Base-by-base conservation (phyloP, 1,140 invertebrate species). In the Nasonia longicornis region DNA sequence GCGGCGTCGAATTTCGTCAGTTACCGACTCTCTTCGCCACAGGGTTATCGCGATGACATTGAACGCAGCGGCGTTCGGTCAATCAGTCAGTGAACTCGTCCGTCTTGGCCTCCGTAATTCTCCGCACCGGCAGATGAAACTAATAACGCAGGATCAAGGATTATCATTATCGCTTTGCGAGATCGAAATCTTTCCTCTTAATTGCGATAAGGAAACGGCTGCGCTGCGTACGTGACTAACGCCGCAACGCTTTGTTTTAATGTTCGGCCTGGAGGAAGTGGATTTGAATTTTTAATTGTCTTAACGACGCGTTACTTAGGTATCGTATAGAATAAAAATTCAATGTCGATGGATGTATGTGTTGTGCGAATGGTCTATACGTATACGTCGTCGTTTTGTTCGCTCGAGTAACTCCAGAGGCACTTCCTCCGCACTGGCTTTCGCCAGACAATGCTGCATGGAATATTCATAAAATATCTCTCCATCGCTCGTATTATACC, bases 41-140 rank as follows among this genome's bases (percentile, higher is more conserved):
- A 69, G 42, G 14, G 26, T 63, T 52, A 80, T 80, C 63, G 84
- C 85, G 76, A 80, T 86, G 85, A 88, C 86, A 88, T 88, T 87
- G 86, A 87, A 87, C 87, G 86, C 84, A 48, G 85, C 77, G 80
- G 78, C 79, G 84, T 72, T 10, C 75, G 48, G 58, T 80, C 79
- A 85, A 86, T 85, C 83, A 84, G 85, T 84, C 84, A 83, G 82
- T 84, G 84, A 86, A 87, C 85, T 77, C 77, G 38, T 1, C 38
- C 38, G 38, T 6, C 31, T 35, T 35, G 31, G 31, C 38, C 7
- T 4, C 10, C 38, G 75, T 81, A 82, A 85, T 85, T 84, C 75
- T 73, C 31, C 67, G 81, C 77, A 70, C 31, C 63, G 79, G 84
- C 83, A 78, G 38, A 83, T 69, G 38, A 73, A 45, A 66, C 72